phyloP scores from a whole-genome alignment of 2,113 vertebrate species.

The Calidris pygmaea region DNA sequence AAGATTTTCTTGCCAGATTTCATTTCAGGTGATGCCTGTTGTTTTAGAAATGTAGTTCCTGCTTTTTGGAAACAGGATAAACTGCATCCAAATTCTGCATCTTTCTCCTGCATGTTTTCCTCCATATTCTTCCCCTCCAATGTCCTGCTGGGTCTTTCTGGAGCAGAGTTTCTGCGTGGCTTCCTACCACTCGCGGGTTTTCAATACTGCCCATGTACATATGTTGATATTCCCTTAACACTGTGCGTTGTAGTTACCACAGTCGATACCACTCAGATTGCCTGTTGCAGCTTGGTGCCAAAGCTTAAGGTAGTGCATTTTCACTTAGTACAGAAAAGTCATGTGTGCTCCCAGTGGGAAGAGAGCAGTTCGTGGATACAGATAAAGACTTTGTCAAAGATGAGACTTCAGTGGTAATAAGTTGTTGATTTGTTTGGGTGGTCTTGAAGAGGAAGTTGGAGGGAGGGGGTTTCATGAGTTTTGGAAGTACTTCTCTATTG shows the following conservation, averaged over 20 bases:
- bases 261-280: not conserved
- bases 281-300: not conserved
- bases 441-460: not conserved
- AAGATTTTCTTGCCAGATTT: not conserved
- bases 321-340: not conserved
- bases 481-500: not conserved
- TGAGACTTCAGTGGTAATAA: not conserved
- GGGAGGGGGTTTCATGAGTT: not conserved
- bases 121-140: not conserved
- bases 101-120: not conserved
- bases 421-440: not conserved
- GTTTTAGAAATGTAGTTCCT: not conserved
- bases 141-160: not conserved
- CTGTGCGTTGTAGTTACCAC: not conserved
- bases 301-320: not conserved
- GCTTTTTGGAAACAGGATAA: not conserved
- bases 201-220: accelerated
- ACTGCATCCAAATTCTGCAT: not conserved
- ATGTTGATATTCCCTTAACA: not conserved
- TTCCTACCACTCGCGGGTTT: not conserved
- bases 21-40: not conserved
- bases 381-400: not conserved
- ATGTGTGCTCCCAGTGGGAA: not conserved
- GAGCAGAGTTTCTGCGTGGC: not conserved
- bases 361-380: not conserved